These are phyloP conservation scores for Lasaia peninsularis DNA, from an alignment of 1,140 invertebrate genomes.

Conservation along the genomic window DNA sequence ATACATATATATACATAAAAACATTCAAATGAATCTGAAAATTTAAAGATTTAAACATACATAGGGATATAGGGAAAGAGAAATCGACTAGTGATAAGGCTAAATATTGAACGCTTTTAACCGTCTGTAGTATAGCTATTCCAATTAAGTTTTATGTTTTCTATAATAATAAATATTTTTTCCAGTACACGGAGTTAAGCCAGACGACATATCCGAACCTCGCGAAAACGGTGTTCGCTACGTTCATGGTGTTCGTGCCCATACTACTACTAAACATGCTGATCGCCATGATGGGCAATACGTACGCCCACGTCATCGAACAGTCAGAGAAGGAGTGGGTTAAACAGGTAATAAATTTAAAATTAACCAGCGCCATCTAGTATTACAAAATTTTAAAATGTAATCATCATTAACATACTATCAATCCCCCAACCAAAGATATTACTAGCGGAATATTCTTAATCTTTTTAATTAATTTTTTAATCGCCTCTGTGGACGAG, in stretches of 20 bases:
- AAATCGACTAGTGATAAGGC: too few species aligned
- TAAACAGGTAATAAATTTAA: conserved; percentile 89
- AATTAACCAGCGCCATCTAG: not conserved
- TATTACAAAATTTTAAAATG: not conserved
- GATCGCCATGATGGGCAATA: conserved; percentile 99
- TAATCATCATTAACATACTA: too few species aligned
- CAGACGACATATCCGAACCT: conserved; percentile 93
- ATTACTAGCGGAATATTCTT: too few species aligned
- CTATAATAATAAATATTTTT: conserved; percentile 20
- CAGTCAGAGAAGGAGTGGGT: conserved; percentile 99
- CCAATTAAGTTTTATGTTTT: not conserved
- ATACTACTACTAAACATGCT: conserved; percentile 98
- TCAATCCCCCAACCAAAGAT: too few species aligned
- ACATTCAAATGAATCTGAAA: too few species aligned
- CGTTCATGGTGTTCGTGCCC: conserved; percentile 98
- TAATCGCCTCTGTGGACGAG: too few species aligned
- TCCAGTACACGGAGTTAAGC: conserved; percentile 94
- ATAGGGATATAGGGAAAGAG: too few species aligned
- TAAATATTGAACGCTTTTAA: too few species aligned
- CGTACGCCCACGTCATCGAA: conserved; percentile 97
- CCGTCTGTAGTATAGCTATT: not conserved
- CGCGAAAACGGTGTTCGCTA: conserved; percentile 95
- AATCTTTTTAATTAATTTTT: too few species aligned
- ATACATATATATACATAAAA: too few species aligned
- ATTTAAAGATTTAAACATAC: too few species aligned